Percentiles rank a stretch among this genome's conserved stretches.
Conservation (phyloP, 1,140 invertebrate genomes). For the Euwallacea fornicatus region DNA sequence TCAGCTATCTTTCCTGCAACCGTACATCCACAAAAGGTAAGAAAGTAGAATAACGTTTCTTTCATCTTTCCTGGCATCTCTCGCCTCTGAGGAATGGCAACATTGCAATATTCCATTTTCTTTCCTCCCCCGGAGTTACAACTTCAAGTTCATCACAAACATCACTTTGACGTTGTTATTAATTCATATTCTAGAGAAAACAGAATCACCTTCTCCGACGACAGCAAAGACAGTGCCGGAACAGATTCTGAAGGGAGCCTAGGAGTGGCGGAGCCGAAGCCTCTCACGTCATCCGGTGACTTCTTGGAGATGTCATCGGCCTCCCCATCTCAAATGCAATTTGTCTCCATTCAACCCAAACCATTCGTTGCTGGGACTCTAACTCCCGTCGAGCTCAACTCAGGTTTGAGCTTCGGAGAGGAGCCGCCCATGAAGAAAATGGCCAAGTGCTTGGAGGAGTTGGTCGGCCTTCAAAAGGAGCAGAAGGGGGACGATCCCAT, state of each 20-base stretch:
- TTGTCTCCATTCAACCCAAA: slow-evolving; percentile 36
- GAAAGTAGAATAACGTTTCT: neutral
- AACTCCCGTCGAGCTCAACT: slow-evolving; percentile 15
- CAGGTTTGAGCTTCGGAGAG: neutral
- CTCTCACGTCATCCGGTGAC: neutral
- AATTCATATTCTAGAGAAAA: slow-evolving; percentile 10
- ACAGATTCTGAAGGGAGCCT: neutral
- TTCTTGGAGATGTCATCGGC: slow-evolving; percentile 9
- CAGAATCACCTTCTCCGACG: slow-evolving; percentile 5
- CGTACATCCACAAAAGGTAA: slow-evolving; percentile 34
- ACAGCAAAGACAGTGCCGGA: slow-evolving; percentile 24
- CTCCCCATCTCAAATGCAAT: slow-evolving; percentile 22
- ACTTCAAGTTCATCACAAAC: no score
- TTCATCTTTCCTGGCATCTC: no score
- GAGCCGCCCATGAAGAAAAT: slow-evolving; percentile 21
- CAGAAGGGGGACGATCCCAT: slow-evolving; percentile 41
- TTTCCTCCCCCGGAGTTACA: neutral
- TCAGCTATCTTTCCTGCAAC: slow-evolving; percentile 37
- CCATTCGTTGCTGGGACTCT: slow-evolving; percentile 6
- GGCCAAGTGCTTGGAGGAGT: slow-evolving; percentile 36
- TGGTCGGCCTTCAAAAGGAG: slow-evolving; percentile 39
- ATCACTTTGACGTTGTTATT: neutral
- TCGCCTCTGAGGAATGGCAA: neutral
- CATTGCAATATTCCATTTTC: neutral
- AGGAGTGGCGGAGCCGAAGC: slow-evolving; percentile 7